Percentiles rank a stretch among this genome's conserved stretches.
These are phyloP conservation scores for Drosophila sturtevanti DNA, from an alignment of 1,140 invertebrate genomes.

Conservation along the genomic window DNA sequence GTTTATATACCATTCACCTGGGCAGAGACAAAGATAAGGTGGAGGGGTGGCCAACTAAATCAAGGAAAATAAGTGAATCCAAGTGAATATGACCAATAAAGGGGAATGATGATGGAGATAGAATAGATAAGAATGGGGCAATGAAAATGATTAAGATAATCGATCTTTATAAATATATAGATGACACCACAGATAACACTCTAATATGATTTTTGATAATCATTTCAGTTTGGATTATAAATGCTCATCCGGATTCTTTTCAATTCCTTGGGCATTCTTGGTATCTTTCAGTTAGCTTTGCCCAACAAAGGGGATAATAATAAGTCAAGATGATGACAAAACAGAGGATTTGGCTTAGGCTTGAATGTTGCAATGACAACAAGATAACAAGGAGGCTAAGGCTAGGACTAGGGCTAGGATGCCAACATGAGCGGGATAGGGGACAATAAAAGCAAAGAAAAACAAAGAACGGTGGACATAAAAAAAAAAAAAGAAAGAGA, in stretches of 20 bases:
- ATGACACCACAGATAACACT: too few species aligned
- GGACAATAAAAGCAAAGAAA: neutral
- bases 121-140: too few species aligned
- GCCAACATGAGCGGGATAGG: neutral
- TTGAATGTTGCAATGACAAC: neutral
- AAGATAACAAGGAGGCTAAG: neutral
- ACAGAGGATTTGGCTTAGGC: constrained; percentile 7
- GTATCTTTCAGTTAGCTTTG: too few species aligned
- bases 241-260: too few species aligned
- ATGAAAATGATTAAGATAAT: too few species aligned
- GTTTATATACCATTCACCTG: constrained; percentile 75
- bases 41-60: constrained; percentile 29
- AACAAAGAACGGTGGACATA: constrained; percentile 1
- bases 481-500: neutral
- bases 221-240: too few species aligned
- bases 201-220: too few species aligned
- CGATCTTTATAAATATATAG: too few species aligned
- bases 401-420: too few species aligned
- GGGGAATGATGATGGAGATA: neutral
- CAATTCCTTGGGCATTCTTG: too few species aligned
- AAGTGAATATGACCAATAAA: constrained; percentile 5
- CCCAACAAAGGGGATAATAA: too few species aligned
- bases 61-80: constrained; percentile 14
- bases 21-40: constrained; percentile 34
- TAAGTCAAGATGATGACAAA: constrained; percentile 5